Evolutionary conservation across 2,113 vertebrate genomes (phyloP), one percentile per base, ranked within the genome.

Genomic region (Podarcis cretensis): DNA sequence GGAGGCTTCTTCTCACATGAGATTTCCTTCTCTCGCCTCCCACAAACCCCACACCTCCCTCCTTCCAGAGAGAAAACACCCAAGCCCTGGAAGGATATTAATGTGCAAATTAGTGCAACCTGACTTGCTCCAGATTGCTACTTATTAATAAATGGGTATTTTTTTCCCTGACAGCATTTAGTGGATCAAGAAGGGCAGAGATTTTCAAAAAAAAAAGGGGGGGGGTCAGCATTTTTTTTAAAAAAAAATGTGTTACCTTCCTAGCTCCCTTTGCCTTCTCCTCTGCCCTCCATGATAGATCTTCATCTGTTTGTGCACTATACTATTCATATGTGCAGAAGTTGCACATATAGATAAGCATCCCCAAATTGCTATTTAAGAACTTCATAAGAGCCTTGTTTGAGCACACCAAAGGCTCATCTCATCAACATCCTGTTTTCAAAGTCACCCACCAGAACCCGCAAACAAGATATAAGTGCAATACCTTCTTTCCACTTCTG

Each of bases 31-130:
- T 73, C n/a, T 59, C 21, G 2, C 35, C 3, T 37, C 37, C 25
- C 65, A 30, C 48, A 16, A 3, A 35, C n/a, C 37, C 63, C 43
- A 5, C 89, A 43, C 69, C 68, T 54, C 84, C 92, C 93, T 93
- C 80, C 1, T 0, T n/a, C 14, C 86, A 83, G 86, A 94, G 89
- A 95, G 95, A 92, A 95, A 95, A 96, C 77, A 91, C 91, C 95
- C 94, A 87, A 95, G 93, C 95, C 95, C 96, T 97, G 96, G 95
- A 96, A 95, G 96, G 96, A 97, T 97, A 98, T 97, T 97, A 98
- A 97, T 97, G 97, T 97, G 97, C 97, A 97, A 97, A 97, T 98
- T 97, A 97, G 96, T 90, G 69, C 95, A 97, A 97, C 96, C 96
- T 97, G 96, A 97, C 97, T 97, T 96, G 94, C 94, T 97, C 96